A percentile compares a stretch with the other conserved stretches of the same genome.
Evolutionary conservation across 2,888 invertebrate species (phyloP).

Genomic region (Campoplex nolae): DNA sequence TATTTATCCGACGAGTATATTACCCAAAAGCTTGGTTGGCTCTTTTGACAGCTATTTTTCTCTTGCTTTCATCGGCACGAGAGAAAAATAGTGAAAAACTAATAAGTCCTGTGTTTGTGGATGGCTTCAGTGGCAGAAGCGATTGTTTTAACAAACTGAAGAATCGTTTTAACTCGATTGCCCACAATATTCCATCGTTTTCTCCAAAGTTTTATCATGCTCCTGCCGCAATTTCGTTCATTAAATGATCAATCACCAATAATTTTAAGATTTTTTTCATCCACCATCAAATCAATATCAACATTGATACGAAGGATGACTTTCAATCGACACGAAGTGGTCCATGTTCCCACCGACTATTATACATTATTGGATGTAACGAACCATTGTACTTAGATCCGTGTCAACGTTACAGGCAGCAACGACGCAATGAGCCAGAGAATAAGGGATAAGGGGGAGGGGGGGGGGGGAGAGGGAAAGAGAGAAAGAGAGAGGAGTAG

Average conservation of each 20-base stretch:
- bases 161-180: background rate
- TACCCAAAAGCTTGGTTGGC: background rate
- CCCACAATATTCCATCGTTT: background rate
- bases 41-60: conserved; percentile 2
- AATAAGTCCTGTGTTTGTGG: background rate
- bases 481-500: conserved; percentile 13
- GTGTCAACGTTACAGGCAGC: conserved; percentile 39
- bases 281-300: background rate
- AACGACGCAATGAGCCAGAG: conserved; percentile 46
- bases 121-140: background rate
- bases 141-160: background rate
- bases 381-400: conserved; percentile 25
- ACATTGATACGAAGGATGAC: background rate
- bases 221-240: no score
- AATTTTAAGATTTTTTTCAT: background rate
- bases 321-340: no score
- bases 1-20: conserved; percentile 2
- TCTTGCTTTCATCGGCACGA: background rate
- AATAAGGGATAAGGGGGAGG: background rate
- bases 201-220: background rate
- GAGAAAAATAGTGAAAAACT: background rate
- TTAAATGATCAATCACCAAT: background rate
- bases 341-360: background rate
- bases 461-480: conserved; percentile 13
- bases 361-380: conserved; percentile 14